Evolutionary conservation across 2,888 invertebrate species (phyloP).

Genomic region (Encarsia formosa): DNA sequence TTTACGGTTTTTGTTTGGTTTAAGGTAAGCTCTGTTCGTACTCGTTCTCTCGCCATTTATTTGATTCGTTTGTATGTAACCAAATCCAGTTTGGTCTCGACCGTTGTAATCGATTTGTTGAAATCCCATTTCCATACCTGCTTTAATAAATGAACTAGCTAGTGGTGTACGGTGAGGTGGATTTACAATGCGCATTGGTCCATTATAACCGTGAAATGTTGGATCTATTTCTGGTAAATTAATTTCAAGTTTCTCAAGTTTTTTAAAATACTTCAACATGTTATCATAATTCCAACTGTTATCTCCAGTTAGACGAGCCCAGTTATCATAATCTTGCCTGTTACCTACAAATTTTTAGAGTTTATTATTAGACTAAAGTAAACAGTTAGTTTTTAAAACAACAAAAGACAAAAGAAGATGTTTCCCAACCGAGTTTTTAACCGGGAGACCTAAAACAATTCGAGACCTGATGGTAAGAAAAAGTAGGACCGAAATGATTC

Average conservation of each 20-base stretch:
- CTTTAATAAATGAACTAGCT: background rate
- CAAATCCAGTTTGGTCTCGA: background rate
- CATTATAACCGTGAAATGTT: conserved; percentile 39
- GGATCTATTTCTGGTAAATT: conserved; percentile 40
- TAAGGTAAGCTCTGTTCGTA: conserved; percentile 60
- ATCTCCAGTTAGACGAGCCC: conserved; percentile 5
- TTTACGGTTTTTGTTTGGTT: conserved; percentile 54
- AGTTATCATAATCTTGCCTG: conserved; percentile 5
- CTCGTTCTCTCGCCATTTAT: conserved; percentile 37
- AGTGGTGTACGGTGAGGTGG: background rate
- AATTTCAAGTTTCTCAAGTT: background rate
- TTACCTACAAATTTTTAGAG: conserved; percentile 2
- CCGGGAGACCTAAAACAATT: too few species aligned
- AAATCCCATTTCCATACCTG: conserved; percentile 5
- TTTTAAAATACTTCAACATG: conserved; percentile 1
- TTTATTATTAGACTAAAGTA: too few species aligned
- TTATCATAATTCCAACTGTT: conserved; percentile 56
- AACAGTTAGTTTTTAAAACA: too few species aligned
- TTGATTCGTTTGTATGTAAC: conserved; percentile 7
- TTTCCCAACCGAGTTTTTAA: too few species aligned
- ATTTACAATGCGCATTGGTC: conserved; percentile 1
- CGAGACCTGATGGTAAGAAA: too few species aligned
- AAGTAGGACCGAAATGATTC: too few species aligned
- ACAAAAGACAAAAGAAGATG: too few species aligned
- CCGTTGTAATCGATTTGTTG: conserved; percentile 9